phyloP scores from a whole-genome alignment of 37 sponge, comb jelly and placozoan species.

The Spongilla lacustris region DNA sequence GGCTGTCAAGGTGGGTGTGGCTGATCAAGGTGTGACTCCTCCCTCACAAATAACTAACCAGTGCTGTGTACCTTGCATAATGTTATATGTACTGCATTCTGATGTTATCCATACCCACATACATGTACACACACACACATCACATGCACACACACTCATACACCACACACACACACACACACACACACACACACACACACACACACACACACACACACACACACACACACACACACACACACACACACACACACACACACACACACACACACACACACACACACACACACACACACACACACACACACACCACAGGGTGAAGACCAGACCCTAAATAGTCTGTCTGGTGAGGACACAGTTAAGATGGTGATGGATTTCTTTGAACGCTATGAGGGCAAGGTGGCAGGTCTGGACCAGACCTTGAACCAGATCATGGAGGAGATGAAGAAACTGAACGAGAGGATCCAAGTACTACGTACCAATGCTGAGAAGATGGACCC shows the following conservation, averaged over 20 bases:
- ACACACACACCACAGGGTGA: not conserved
- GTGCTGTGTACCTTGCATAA: too few species aligned
- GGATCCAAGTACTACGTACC: slow-evolving; percentile 25
- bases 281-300: not conserved
- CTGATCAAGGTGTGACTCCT: too few species aligned
- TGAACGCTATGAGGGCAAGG: slow-evolving; percentile 28
- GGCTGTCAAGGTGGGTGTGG: too few species aligned
- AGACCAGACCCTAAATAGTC: slow-evolving; percentile 13
- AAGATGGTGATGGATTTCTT: slow-evolving; percentile 42
- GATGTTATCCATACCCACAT: too few species aligned
- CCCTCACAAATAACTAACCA: too few species aligned
- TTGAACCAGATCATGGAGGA: slow-evolving; percentile 8
- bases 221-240: too few species aligned
- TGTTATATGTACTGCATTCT: too few species aligned
- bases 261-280: too few species aligned
- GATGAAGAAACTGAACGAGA: not conserved
- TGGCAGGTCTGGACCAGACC: slow-evolving; percentile 22
- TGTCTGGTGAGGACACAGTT: slow-evolving; percentile 12
- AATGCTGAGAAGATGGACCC: slow-evolving; percentile 51
- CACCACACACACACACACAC: too few species aligned
- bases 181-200: too few species aligned
- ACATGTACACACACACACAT: not conserved
- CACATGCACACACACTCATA: too few species aligned
- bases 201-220: too few species aligned
- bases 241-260: not conserved